phyloP scores from a whole-genome alignment of 1,140 invertebrate species.

The Telenomus remus region DNA sequence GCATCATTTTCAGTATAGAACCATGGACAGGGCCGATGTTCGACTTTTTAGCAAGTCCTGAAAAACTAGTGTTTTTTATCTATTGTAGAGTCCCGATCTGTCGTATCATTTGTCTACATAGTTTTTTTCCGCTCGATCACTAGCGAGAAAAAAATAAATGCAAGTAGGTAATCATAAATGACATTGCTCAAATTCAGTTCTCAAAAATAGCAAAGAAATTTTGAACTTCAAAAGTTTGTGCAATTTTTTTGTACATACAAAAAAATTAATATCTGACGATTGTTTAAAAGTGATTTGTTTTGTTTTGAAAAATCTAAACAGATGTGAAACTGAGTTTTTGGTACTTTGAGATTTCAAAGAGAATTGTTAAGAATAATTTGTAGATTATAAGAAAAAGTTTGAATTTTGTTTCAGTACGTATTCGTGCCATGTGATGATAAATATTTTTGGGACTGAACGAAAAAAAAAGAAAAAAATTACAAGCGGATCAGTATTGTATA shows the following conservation, averaged over 20 bases:
- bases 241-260: too few relatives aligned
- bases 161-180: slow-evolving; percentile 36
- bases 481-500: slow-evolving; percentile 41
- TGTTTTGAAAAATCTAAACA: background rate
- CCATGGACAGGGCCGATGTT: slow-evolving; percentile 70
- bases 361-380: background rate
- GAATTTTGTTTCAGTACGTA: slow-evolving; percentile 3
- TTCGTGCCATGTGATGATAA: slow-evolving; percentile 16
- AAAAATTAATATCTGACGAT: too few relatives aligned
- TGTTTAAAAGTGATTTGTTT: too few relatives aligned
- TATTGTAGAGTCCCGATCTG: slow-evolving; percentile 40
- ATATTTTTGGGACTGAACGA: slow-evolving; percentile 6
- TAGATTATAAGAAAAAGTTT: background rate
- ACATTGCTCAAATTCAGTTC: background rate
- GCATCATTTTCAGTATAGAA: slow-evolving; percentile 69
- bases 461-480: too few relatives aligned
- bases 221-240: too few relatives aligned
- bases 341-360: background rate
- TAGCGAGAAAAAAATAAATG: background rate
- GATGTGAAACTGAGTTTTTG: background rate
- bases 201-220: background rate
- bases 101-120: slow-evolving; percentile 33
- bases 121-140: background rate
- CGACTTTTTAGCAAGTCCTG: slow-evolving; percentile 65
- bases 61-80: slow-evolving; percentile 30